Percentiles rank a stretch among this genome's conserved stretches.
Evolutionary conservation across 2,797 vertebrate species (phyloP).

Genomic region (Iguana delicatissima): DNA sequence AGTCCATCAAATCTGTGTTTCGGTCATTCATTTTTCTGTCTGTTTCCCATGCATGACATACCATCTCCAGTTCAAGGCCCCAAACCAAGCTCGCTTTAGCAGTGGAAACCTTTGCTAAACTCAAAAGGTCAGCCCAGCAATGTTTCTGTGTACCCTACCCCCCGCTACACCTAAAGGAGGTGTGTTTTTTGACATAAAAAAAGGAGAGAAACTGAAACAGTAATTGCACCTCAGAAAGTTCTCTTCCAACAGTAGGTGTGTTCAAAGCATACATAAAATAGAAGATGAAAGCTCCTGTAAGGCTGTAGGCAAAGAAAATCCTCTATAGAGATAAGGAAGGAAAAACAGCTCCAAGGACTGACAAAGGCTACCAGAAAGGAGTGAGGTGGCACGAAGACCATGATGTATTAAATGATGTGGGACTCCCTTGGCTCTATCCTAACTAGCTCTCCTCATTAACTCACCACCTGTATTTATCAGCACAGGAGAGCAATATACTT

Average conservation of each 20-base stretch:
- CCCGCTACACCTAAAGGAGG: background rate
- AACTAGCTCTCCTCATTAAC: conserved; percentile 35
- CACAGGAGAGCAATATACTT: conserved; percentile 24
- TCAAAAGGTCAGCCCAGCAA: background rate
- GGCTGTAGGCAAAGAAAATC: background rate
- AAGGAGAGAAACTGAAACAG: background rate
- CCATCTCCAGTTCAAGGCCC: background rate
- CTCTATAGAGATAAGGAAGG: background rate
- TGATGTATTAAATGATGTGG: conserved; percentile 4
- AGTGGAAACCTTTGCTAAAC: background rate
- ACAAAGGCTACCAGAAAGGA: background rate
- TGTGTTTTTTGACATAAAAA: background rate
- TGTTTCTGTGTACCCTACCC: too few relatives aligned
- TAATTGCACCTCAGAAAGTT: background rate
- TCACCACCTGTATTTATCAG: conserved; percentile 34
- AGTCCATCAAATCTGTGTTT: background rate
- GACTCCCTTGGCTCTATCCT: background rate
- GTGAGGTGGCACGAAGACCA: background rate
- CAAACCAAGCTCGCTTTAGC: background rate
- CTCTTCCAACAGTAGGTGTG: background rate
- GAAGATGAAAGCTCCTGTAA: conserved; percentile 8
- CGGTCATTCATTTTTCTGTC: background rate
- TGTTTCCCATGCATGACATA: background rate
- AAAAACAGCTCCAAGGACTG: conserved; percentile 1
- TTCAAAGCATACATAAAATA: background rate